Base-by-base conservation (phyloP, 1,140 invertebrate species). In the Plectus sambesii region DNA sequence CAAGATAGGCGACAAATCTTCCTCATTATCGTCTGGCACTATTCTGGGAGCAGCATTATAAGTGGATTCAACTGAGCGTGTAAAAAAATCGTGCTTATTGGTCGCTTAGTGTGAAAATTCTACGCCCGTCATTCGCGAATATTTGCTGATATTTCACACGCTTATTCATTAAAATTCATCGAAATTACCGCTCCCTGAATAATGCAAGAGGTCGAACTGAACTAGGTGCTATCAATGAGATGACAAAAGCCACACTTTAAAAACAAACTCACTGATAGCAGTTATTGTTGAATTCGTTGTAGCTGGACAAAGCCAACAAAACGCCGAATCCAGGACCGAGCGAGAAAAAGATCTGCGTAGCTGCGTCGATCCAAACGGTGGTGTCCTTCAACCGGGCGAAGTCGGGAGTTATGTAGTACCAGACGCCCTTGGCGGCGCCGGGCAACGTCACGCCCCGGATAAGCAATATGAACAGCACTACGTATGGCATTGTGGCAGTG, bases 391-490 rank as follows among this genome's bases (percentile, higher is more conserved):
- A 75, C 72, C 87, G 87, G 38, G 84, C 80, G 78, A 87, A 90
- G 68, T 93, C 79, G 0, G 90, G 90, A 5, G 81, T 89, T n/a
- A 96, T 76, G 69, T 94, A 97, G 69, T 89, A 97, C 35, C 79
- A 75, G 55, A 96, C 90, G 8, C 87, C 87, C 59, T 85, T 82
- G 22, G 76, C 76, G 0, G 92, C 85, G 0, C 92, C 92, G 0
- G 85, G 85, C 19, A 97, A 71, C 0, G 87, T 86, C 0, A 89
- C 79, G 0, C 89, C 92, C 40, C 87, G 76, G 0, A 83, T 78
- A 12, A 97, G 71, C n/a, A 97, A 75, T 42, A 93, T 87, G 47
- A 88, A 78, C 2, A 97, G 76, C 19, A 97, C 82, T 2, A 85
- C 78, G 61, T 96, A 97, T 0, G 90, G 90, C 24, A 87, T 83